Conservation (phyloP, 2,888 invertebrate species). For the Empis stercorea region DNA sequence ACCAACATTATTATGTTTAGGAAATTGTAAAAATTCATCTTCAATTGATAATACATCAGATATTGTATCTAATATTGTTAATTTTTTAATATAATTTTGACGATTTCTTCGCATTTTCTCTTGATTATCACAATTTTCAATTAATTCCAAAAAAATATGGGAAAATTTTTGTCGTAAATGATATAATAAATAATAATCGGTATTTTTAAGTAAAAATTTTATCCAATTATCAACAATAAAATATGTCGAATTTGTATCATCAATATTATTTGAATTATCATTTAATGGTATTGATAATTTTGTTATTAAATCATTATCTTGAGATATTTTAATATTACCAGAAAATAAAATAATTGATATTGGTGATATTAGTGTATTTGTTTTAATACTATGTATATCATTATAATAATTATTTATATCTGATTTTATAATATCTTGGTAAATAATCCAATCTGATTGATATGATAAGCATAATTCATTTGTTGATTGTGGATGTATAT, state of each 20-base stretch:
- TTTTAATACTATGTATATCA: slow-evolving; percentile 46
- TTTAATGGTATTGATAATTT: slow-evolving; percentile 12
- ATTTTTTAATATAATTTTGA: slow-evolving; percentile 11
- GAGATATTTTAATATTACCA: slow-evolving; percentile 12
- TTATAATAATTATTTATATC: slow-evolving; percentile 43
- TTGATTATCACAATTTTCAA: slow-evolving; percentile 17
- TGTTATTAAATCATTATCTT: slow-evolving; percentile 8
- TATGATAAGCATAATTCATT: slow-evolving; percentile 21
- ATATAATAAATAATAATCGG: slow-evolving; percentile 50
- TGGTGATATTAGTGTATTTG: slow-evolving; percentile 67
- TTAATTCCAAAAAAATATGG: slow-evolving; percentile 23
- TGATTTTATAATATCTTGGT: slow-evolving; percentile 63
- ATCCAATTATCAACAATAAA: slow-evolving; percentile 63
- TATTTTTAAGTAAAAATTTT: slow-evolving; percentile 50
- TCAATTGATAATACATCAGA: slow-evolving; percentile 18
- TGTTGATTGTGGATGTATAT: slow-evolving; percentile 8
- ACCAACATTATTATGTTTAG: slow-evolving; percentile 19
- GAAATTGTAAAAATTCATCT: slow-evolving; percentile 17
- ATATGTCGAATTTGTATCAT: background rate
- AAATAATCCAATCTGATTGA: slow-evolving; percentile 72
- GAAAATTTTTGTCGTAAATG: slow-evolving; percentile 59
- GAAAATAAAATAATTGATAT: slow-evolving; percentile 61
- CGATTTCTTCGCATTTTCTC: slow-evolving; percentile 18
- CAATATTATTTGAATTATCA: background rate
- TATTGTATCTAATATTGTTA: slow-evolving; percentile 16